Percentiles rank a stretch among this genome's conserved stretches.
phyloP scores from a whole-genome alignment of 1,140 invertebrate genomes.

The Thaumetopoea pityocampa region DNA sequence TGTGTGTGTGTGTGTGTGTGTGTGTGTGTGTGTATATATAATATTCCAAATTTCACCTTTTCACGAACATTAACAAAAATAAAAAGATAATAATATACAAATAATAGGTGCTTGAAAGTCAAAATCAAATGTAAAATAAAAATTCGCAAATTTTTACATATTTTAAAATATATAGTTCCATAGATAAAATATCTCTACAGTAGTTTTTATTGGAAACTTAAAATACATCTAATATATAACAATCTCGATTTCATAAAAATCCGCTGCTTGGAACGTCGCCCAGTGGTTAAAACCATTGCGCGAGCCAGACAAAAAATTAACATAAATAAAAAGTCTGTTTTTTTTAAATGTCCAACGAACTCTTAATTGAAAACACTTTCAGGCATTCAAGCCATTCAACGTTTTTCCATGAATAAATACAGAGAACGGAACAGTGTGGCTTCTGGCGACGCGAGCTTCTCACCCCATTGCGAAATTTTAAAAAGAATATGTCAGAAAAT shows the following conservation, averaged over 20 bases:
- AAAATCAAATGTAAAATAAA: too few relatives aligned
- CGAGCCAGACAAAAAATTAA: constrained; percentile 4
- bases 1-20: too few relatives aligned
- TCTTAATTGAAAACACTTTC: constrained; percentile 16
- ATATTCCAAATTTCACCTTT: too few relatives aligned
- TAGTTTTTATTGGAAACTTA: too few relatives aligned
- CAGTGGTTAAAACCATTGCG: constrained; percentile 1
- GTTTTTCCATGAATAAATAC: constrained; percentile 10
- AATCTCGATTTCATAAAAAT: constrained; percentile 2
- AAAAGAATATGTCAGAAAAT: too few relatives aligned
- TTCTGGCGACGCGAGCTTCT: background rate
- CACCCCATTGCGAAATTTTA: background rate
- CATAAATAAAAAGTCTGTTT: constrained; percentile 8
- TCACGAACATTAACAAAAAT: too few relatives aligned
- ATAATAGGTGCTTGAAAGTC: too few relatives aligned
- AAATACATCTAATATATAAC: too few relatives aligned
- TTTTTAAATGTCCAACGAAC: constrained; percentile 11
- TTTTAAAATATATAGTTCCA: background rate
- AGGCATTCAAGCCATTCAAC: constrained; percentile 14
- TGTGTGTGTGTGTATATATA: too few relatives aligned
- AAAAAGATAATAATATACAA: too few relatives aligned
- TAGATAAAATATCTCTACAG: too few relatives aligned
- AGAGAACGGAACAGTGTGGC: constrained; percentile 7
- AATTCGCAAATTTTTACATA: too few relatives aligned
- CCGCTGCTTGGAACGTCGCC: constrained; percentile 1